Evolutionary conservation across 2,888 invertebrate genomes (phyloP).

Genomic region (Trichogramma evanescens): DNA sequence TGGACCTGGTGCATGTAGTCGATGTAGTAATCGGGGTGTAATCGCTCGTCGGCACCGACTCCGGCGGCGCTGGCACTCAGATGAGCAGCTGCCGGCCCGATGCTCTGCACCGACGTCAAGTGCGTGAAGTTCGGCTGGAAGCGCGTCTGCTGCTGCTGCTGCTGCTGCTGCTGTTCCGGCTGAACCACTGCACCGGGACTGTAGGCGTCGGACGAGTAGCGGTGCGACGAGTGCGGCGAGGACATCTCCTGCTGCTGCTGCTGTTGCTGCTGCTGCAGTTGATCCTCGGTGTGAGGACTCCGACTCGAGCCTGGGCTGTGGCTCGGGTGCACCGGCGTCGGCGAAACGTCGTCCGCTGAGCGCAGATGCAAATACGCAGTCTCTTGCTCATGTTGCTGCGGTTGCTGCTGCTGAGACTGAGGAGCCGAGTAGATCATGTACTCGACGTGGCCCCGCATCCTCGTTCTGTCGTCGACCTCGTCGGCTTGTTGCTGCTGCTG

Average conservation of each 20-base stretch:
- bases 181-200: conserved; percentile 26
- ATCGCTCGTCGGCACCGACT: conserved; percentile 11
- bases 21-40: conserved; percentile 37
- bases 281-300: conserved; percentile 34
- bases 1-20: conserved; percentile 31
- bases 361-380: conserved; percentile 25
- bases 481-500: conserved; percentile 22
- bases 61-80: not conserved
- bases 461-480: conserved; percentile 29
- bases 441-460: conserved; percentile 30
- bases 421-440: conserved; percentile 9
- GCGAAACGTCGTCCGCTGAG: conserved; percentile 27
- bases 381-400: conserved; percentile 20
- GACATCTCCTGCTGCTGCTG: conserved; percentile 13
- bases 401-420: conserved; percentile 33
- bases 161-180: too few relatives aligned
- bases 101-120: conserved; percentile 42
- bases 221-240: conserved; percentile 33
- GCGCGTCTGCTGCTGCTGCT: conserved; percentile 22
- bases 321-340: conserved; percentile 25
- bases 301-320: conserved; percentile 40
- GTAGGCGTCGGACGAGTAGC: conserved; percentile 31
- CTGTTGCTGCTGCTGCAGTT: conserved; percentile 7
- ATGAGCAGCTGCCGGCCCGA: conserved; percentile 3
- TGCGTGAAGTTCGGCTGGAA: conserved; percentile 40